phyloP scores from a whole-genome alignment of 2,113 vertebrate species.

The Calypte anna region DNA sequence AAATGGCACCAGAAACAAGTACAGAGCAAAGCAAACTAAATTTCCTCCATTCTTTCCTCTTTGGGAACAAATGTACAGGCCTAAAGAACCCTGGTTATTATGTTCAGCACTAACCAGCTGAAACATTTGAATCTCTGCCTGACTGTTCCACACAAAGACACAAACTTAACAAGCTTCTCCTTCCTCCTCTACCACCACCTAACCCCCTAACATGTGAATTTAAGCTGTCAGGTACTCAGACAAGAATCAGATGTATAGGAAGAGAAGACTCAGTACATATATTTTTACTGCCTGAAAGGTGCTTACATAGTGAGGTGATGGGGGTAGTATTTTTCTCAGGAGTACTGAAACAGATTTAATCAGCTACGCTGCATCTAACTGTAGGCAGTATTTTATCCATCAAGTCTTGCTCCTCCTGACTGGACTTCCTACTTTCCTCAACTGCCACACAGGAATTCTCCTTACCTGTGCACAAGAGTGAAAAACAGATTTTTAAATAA shows the following conservation, averaged over 20 bases:
- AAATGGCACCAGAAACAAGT: not conserved
- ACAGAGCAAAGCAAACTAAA: not conserved
- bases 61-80: not conserved
- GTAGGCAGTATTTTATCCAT: not conserved
- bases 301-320: not conserved
- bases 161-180: not conserved
- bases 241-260: not conserved
- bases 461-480: not conserved
- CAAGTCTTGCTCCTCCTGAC: not conserved
- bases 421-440: not conserved
- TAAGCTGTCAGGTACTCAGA: not conserved
- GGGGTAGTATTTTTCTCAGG: not conserved
- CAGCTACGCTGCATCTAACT: conserved; percentile 17
- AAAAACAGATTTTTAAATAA: not conserved
- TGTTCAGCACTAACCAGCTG: not conserved
- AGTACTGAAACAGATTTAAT: not conserved
- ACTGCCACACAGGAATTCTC: not conserved
- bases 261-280: not conserved
- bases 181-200: conserved; percentile 13
- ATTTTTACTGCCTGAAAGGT: conserved; percentile 34
- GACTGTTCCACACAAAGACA: not conserved
- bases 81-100: not conserved
- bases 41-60: not conserved
- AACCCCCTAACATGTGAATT: not conserved
- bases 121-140: not conserved